A percentile compares a stretch with the other conserved stretches of the same genome.
phyloP scores from a whole-genome alignment of 2,888 invertebrate genomes.

The Melanostoma scalare region DNA sequence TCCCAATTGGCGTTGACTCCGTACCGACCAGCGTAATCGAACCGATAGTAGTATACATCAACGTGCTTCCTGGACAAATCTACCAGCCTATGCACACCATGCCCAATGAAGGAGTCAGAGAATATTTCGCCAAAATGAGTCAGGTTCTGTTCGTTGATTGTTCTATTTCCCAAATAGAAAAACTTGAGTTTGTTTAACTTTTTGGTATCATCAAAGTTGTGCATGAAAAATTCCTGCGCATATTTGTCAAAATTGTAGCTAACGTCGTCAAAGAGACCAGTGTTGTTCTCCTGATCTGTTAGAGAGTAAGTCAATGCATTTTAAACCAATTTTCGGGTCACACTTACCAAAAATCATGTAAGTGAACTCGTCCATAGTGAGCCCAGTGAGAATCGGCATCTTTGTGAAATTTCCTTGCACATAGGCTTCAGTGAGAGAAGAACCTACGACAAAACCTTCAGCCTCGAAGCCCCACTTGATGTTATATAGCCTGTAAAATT shows the following conservation, averaged over 20 bases:
- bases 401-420: conserved; percentile 83
- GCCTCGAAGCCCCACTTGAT: conserved; percentile 83
- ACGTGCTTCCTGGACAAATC: conserved; percentile 83
- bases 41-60: conserved; percentile 85
- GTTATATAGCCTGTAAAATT: conserved; percentile 75
- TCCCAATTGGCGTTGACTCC: conserved; percentile 82
- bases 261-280: conserved; percentile 76
- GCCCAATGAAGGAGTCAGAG: conserved; percentile 84
- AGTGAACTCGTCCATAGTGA: conserved; percentile 84
- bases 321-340: too few species aligned
- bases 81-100: conserved; percentile 84
- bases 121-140: conserved; percentile 82
- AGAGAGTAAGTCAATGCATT: background rate
- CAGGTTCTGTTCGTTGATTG: conserved; percentile 60
- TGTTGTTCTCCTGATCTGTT: conserved; percentile 74
- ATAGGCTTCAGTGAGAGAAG: conserved; percentile 84
- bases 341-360: conserved; percentile 78
- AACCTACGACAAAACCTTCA: conserved; percentile 85
- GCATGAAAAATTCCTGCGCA: conserved; percentile 80
- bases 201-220: conserved; percentile 77
- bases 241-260: conserved; percentile 76
- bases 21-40: conserved; percentile 84
- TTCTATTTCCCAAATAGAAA: conserved; percentile 74
- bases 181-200: background rate
- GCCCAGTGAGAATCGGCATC: conserved; percentile 85